Conservation (phyloP, 2,113 vertebrate genomes). For the Peromyscus maniculatus region DNA sequence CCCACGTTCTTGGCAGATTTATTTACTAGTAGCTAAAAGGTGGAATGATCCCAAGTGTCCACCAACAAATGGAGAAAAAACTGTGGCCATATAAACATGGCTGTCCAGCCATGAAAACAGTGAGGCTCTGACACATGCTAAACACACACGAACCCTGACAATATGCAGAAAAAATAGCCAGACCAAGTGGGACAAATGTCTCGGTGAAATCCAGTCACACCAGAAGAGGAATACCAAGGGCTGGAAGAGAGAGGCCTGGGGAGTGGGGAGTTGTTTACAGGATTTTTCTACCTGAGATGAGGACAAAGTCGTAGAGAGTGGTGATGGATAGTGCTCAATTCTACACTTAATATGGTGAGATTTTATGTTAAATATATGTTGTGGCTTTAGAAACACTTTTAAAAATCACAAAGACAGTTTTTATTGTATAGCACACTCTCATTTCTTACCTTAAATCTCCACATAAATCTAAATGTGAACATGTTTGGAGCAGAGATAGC, state of each 20-base stretch:
- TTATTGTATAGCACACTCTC: background rate
- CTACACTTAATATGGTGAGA: background rate
- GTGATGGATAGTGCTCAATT: background rate
- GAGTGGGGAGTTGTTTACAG: background rate
- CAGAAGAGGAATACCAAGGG: background rate
- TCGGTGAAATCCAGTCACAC: background rate
- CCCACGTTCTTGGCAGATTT: background rate
- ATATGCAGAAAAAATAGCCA: background rate
- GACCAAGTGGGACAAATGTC: background rate
- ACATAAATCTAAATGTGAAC: background rate
- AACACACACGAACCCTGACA: background rate
- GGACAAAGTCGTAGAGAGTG: background rate
- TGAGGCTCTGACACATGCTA: background rate
- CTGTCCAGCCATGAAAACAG: fast-evolving
- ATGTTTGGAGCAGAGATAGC: background rate
- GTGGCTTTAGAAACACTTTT: background rate
- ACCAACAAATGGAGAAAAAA: background rate
- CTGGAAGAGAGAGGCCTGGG: background rate
- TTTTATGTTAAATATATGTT: background rate
- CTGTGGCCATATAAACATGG: fast-evolving
- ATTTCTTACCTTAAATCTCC: background rate
- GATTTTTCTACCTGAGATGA: background rate
- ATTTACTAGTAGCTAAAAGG: background rate
- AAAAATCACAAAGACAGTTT: background rate
- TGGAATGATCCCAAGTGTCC: background rate